Conservation (phyloP, 2,888 invertebrate genomes). For the Melanchra persicariae region DNA sequence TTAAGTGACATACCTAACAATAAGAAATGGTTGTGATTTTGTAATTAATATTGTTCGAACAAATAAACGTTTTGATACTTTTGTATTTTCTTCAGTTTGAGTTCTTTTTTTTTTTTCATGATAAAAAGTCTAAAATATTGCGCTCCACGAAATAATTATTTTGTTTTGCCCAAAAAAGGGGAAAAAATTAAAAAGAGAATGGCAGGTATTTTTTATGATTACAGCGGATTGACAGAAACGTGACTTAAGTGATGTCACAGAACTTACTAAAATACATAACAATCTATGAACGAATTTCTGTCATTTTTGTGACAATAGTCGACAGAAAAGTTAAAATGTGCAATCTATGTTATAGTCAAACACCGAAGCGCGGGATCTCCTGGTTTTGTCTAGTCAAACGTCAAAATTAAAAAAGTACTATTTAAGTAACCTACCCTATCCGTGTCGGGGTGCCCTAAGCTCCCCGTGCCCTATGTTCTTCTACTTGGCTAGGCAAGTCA, state of each 20-base stretch:
- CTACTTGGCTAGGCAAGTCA: too few species aligned
- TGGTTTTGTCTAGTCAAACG: too few species aligned
- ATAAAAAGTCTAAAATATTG: too few species aligned
- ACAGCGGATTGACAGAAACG: slow-evolving; percentile 43
- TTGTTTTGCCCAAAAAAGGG: neutral
- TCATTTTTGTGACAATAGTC: too few species aligned
- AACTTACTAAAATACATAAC: slow-evolving; percentile 16
- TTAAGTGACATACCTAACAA: neutral
- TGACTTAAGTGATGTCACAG: slow-evolving; percentile 34
- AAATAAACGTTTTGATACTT: slow-evolving; percentile 43
- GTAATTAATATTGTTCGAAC: slow-evolving; percentile 6
- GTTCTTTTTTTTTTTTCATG: neutral
- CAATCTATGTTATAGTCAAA: too few species aligned
- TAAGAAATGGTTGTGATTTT: slow-evolving; percentile 43
- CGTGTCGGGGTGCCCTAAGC: too few species aligned
- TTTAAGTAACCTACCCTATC: too few species aligned
- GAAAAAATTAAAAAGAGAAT: neutral
- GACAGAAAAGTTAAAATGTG: too few species aligned
- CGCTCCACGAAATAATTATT: neutral
- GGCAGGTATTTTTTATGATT: slow-evolving; percentile 32
- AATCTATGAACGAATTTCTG: too few species aligned
- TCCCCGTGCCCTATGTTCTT: too few species aligned
- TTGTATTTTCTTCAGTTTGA: neutral
- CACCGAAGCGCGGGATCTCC: too few species aligned
- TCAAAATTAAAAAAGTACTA: too few species aligned